phyloP scores from a whole-genome alignment of 2,797 vertebrate species.

The Microtus agrestis region DNA sequence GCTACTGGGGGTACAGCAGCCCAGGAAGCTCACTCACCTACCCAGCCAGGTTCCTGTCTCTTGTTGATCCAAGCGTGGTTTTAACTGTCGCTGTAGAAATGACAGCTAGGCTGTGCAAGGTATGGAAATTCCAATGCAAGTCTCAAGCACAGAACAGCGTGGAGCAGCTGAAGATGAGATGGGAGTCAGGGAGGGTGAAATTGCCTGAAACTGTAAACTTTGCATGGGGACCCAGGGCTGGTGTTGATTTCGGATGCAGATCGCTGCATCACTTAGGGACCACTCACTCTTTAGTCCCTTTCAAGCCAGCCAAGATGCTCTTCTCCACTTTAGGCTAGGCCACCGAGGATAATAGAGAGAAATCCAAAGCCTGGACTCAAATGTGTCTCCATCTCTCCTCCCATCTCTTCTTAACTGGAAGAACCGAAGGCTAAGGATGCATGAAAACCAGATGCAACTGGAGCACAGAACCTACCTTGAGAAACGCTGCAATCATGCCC shows the following conservation, averaged over 20 bases:
- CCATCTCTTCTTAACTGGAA: not conserved
- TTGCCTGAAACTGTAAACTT: not conserved
- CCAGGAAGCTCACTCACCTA: fast-evolving
- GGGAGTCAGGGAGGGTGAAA: not conserved
- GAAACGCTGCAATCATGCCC: fast-evolving
- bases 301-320: not conserved
- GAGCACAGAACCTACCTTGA: not conserved
- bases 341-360: not conserved
- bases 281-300: not conserved
- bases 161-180: conserved; percentile 6
- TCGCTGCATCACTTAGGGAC: not conserved
- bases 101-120: not conserved
- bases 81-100: conserved; percentile 26
- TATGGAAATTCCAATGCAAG: not conserved
- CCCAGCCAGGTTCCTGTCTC: not conserved
- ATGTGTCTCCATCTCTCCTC: not conserved
- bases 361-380: not conserved
- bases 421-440: not conserved
- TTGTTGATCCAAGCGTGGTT: not conserved
- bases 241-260: not conserved
- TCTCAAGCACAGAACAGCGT: conserved; percentile 15
- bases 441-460: not conserved
- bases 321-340: not conserved
- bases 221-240: not conserved
- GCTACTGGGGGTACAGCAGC: not conserved